Base-by-base conservation (phyloP, 2,888 invertebrate species). In the Yponomeuta evonymella region DNA sequence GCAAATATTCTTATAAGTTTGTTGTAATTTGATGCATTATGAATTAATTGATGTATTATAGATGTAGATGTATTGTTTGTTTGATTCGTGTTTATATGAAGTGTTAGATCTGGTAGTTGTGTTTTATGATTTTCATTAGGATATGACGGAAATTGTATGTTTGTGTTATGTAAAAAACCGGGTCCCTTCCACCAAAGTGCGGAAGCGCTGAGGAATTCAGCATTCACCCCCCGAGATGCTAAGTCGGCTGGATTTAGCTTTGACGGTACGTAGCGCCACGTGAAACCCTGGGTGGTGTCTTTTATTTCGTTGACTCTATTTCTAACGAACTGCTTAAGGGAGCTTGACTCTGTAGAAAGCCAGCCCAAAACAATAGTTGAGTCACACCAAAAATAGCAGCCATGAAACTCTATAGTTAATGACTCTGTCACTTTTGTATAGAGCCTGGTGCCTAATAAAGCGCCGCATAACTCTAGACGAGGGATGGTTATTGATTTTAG, bases 221-320 rank as follows among this genome's bases (percentile, higher is more conserved):
- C 67, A 5, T 67, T 65, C 10, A 29, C 30, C 9, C 65, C 65
- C n/a, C 65, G 23, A 11, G 65, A 30, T 29, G 62, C 30, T 58
- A 67, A 11, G 29, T 71, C 71, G 12, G 71, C 64, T 29, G 71
- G 71, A 69, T 71, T 71, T 29, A 69, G 51, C 23, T 63, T 36
- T 1, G 71, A 43, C 30, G 71, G 68, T 29, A 71, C 63, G 64
- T 71, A 68, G 48, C 69, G 8, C 68, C 71, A 69, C 33, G 5
- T 64, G 67, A 69, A 23, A 63, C 36, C 68, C 12, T 12, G 30
- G 1, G 71, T 71, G n/a, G 63, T 67, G 2, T 74, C 70, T 58
- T 75, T 71, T 29, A 77, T 74, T 67, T 74, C 73, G 10, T 29
- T 48, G 0, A 76, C 74, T 23, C 77, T 70, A 67, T 76, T 74